Evolutionary conservation across 2,888 invertebrate genomes (phyloP).

Genomic region (Perizoma affinitatum): DNA sequence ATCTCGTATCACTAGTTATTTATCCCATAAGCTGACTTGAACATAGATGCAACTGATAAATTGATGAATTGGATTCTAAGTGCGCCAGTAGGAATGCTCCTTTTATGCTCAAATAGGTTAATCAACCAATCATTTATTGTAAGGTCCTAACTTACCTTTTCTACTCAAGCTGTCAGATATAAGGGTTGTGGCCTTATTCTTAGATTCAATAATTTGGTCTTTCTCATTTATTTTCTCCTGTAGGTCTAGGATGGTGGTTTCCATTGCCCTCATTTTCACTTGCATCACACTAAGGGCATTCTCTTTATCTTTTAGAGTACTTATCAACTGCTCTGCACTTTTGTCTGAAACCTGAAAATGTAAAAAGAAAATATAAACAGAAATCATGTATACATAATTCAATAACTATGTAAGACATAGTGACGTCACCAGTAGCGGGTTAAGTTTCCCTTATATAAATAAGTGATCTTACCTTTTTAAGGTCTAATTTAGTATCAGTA

Average conservation of each 20-base stretch:
- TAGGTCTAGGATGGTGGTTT: slow-evolving; percentile 90
- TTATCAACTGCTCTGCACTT: slow-evolving; percentile 82
- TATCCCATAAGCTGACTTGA: no score
- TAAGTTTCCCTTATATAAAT: no score
- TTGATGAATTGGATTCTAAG: no score
- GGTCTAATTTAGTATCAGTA: slow-evolving; percentile 49
- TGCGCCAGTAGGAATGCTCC: no score
- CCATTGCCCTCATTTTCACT: slow-evolving; percentile 85
- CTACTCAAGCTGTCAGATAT: slow-evolving; percentile 89
- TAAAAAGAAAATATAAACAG: no score
- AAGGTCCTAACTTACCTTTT: slow-evolving; percentile 69
- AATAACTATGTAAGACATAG: no score
- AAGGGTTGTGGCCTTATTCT: slow-evolving; percentile 90
- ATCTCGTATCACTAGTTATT: no score
- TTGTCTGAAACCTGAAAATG: slow-evolving; percentile 62
- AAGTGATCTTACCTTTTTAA: slow-evolving; percentile 44
- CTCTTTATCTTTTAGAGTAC: slow-evolving; percentile 85
- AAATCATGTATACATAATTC: no score
- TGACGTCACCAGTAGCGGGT: no score
- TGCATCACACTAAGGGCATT: slow-evolving; percentile 71
- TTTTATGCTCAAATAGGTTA: not conserved
- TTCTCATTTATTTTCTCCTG: slow-evolving; percentile 93
- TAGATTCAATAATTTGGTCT: slow-evolving; percentile 91
- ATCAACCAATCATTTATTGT: not conserved
- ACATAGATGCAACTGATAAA: no score